phyloP scores from a whole-genome alignment of 2,888 invertebrate genomes.

The Cephus rjabovi region DNA sequence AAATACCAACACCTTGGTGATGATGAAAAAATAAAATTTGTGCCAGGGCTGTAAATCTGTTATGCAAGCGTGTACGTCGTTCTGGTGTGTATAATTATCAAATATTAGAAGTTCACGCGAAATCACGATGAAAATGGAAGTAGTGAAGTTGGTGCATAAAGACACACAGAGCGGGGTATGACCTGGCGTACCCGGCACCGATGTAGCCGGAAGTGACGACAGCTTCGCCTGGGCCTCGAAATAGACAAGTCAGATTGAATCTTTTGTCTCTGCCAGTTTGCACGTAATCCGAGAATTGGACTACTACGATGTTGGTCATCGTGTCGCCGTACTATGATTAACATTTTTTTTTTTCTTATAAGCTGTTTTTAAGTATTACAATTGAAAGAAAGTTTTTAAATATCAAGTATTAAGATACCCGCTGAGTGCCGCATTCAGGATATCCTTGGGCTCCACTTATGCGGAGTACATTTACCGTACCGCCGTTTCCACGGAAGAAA shows the following conservation, averaged over 20 bases:
- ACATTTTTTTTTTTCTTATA: neutral
- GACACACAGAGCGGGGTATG: conserved; percentile 4
- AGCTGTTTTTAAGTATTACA: neutral
- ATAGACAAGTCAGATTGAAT: conserved; percentile 92
- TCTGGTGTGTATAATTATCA: neutral
- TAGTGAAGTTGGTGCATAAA: neutral
- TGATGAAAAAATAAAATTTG: neutral
- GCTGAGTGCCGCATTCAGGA: conserved; percentile 91
- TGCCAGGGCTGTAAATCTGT: neutral
- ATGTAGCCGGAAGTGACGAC: conserved; percentile 94
- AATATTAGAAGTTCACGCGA: neutral
- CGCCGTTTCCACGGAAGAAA: conserved; percentile 92
- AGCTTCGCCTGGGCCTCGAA: conserved; percentile 92
- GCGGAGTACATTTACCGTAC: conserved; percentile 82
- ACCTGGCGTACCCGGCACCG: conserved; percentile 82
- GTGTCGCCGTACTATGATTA: conserved; percentile 86
- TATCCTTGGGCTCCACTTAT: conserved; percentile 93
- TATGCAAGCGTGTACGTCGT: neutral
- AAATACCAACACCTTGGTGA: neutral
- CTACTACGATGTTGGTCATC: conserved; percentile 93
- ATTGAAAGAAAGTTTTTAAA: neutral
- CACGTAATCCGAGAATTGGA: conserved; percentile 93
- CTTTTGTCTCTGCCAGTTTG: conserved; percentile 91
- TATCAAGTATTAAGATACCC: conserved; percentile 67
- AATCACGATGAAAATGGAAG: neutral